A percentile compares a stretch with the other conserved stretches of the same genome.
Evolutionary conservation across 2,888 invertebrate genomes (phyloP).

Genomic region (Nemoura dubitans): DNA sequence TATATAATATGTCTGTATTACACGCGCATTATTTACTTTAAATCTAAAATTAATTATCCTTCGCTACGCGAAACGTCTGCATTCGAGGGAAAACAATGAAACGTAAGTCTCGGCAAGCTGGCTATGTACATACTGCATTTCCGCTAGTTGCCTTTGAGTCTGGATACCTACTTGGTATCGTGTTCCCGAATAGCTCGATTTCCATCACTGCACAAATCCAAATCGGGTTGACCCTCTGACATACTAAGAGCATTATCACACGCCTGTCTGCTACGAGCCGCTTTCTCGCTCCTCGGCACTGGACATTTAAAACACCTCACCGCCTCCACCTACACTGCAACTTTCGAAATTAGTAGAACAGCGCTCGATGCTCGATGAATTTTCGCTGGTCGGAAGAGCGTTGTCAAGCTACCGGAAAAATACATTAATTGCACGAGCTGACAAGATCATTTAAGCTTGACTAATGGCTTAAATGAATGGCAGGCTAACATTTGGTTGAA

Average conservation of each 20-base stretch:
- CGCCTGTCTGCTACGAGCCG: too few species aligned
- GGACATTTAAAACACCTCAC: neutral
- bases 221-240: too few species aligned
- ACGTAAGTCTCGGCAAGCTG: too few species aligned
- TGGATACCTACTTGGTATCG: too few species aligned
- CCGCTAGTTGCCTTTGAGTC: neutral
- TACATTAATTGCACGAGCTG: neutral
- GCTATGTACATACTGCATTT: neutral
- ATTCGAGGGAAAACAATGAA: neutral
- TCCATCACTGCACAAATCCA: too few species aligned
- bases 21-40: neutral
- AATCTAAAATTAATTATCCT: neutral
- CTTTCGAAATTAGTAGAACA: neutral
- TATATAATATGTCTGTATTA: neutral
- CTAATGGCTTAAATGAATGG: slow-evolving; percentile 1
- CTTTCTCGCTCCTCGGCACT: too few species aligned
- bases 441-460: slow-evolving; percentile 4
- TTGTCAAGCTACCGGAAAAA: neutral
- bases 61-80: neutral
- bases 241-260: too few species aligned
- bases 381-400: neutral
- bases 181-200: neutral
- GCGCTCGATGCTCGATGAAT: neutral
- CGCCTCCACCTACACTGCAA: too few species aligned
- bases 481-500: neutral